phyloP scores from a whole-genome alignment of 2,888 invertebrate species.

The Arctia plantaginis region DNA sequence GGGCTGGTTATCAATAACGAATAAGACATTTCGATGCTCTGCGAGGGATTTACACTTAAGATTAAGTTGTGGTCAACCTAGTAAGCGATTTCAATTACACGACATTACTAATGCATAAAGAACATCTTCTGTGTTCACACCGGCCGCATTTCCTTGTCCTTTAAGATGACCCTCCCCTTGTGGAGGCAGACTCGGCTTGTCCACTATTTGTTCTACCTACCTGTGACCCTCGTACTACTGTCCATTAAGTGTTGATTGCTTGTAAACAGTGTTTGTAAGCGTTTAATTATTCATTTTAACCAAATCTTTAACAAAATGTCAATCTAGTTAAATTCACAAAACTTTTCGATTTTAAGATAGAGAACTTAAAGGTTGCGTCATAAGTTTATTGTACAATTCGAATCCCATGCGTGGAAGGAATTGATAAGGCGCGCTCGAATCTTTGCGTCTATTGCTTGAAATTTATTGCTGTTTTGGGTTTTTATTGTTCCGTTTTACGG shows the following conservation, averaged over 20 bases:
- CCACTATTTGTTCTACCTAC: conserved; percentile 83
- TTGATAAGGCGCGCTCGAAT: conserved; percentile 86
- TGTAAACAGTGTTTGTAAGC: conserved; percentile 78
- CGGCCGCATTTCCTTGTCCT: conserved; percentile 78
- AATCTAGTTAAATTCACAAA: conserved; percentile 28
- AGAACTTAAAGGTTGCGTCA: conserved; percentile 70
- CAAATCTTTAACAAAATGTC: conserved; percentile 47
- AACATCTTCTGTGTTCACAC: conserved; percentile 73
- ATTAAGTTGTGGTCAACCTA: conserved; percentile 69
- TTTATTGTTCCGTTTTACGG: conserved; percentile 88
- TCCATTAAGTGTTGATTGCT: conserved; percentile 85
- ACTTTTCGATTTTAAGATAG: conserved; percentile 43
- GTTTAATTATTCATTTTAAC: conserved; percentile 50
- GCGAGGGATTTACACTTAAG: conserved; percentile 66
- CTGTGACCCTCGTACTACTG: conserved; percentile 80
- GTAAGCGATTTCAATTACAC: conserved; percentile 82
- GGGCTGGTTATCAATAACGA: conserved; percentile 34
- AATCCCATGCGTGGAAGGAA: conserved; percentile 82
- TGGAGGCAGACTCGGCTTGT: conserved; percentile 72
- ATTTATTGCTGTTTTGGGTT: conserved; percentile 88
- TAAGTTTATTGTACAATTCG: conserved; percentile 83
- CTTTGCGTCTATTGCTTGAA: conserved; percentile 86
- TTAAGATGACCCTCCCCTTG: conserved; percentile 78
- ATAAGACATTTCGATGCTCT: conserved; percentile 22
- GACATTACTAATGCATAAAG: conserved; percentile 83